Conservation (phyloP, 2,888 invertebrate genomes). For the Spodoptera exigua region DNA sequence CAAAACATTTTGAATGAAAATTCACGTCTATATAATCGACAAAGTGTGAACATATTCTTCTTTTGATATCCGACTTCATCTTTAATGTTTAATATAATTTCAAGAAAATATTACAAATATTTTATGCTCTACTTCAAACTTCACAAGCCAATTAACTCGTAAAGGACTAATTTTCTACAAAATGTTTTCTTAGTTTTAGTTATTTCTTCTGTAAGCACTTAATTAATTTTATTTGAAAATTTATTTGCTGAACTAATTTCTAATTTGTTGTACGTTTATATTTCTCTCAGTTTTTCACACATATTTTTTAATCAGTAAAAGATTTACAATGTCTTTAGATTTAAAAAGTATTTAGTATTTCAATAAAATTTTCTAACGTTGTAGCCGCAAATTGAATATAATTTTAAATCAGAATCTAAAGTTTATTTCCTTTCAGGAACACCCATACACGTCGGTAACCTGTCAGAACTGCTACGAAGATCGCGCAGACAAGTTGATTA, state of each 20-base stretch:
- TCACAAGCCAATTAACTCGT: constrained; percentile 12
- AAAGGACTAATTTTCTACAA: constrained; percentile 12
- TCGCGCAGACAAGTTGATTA: constrained; percentile 94
- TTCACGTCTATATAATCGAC: no score
- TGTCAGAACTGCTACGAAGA: constrained; percentile 96
- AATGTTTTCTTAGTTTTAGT: constrained; percentile 19
- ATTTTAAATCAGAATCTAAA: neutral
- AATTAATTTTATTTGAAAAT: constrained; percentile 19
- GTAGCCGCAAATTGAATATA: neutral
- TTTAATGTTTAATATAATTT: no score
- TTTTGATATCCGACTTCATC: no score
- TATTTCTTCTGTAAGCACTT: constrained; percentile 7
- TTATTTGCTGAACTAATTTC: constrained; percentile 15
- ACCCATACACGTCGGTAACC: constrained; percentile 93
- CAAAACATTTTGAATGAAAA: no score
- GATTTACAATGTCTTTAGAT: no score
- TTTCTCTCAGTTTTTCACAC: no score
- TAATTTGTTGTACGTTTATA: constrained; percentile 20
- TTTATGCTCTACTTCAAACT: constrained; percentile 5
- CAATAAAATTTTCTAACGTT: no score
- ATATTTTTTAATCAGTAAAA: no score
- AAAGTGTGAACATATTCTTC: no score
- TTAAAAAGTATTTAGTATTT: no score
- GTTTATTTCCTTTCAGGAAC: constrained; percentile 85
- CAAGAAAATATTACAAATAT: no score